Evolutionary conservation across 2,797 vertebrate species (phyloP).

Genomic region (Myripristis jacobus): DNA sequence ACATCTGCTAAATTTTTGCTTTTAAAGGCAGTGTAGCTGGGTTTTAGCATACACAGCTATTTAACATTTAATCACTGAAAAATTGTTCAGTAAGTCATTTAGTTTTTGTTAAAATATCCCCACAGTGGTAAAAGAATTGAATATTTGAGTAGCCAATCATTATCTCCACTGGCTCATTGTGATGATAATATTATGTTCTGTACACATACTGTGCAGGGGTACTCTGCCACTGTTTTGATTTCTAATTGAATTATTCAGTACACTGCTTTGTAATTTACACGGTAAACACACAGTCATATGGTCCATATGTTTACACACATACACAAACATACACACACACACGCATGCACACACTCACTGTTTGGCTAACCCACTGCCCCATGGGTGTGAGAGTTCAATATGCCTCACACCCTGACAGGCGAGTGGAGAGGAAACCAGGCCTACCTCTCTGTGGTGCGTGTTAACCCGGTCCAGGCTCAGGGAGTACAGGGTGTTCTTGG

Average conservation of each 20-base stretch:
- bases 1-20: no score
- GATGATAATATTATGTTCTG: no score
- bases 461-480: slow-evolving; percentile 92
- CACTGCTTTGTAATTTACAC: no score
- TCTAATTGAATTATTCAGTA: background rate
- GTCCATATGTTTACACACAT: background rate
- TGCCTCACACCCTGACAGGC: slow-evolving; percentile 26
- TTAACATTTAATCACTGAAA: no score
- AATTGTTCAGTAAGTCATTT: no score
- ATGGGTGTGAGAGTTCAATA: slow-evolving; percentile 20
- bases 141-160: background rate
- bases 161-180: background rate
- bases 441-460: slow-evolving; percentile 91
- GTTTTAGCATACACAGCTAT: no score
- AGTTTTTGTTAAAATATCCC: no score
- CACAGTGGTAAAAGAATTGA: background rate
- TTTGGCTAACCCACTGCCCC: slow-evolving; percentile 23
- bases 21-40: no score
- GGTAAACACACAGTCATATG: background rate
- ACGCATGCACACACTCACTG: slow-evolving; percentile 11
- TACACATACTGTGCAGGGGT: no score
- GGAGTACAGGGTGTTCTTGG: slow-evolving; percentile 92
- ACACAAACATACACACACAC: background rate
- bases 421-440: slow-evolving; percentile 33
- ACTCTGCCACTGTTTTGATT: no score